Base-by-base conservation (phyloP, 2,888 invertebrate genomes). In the Phorcus lineatus region DNA sequence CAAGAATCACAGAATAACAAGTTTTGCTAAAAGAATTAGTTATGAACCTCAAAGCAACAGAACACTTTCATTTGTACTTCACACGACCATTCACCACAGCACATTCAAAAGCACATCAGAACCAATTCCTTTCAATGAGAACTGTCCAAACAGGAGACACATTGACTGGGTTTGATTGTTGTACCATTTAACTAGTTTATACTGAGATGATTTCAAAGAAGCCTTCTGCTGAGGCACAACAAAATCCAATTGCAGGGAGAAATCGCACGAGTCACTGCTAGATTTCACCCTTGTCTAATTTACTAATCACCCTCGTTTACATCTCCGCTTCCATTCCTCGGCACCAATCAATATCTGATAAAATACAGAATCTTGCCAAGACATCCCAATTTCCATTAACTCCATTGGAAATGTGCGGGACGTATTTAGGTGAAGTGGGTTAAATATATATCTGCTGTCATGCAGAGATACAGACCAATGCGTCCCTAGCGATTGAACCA, bases 371-470 rank as follows among this genome's bases (percentile, higher is more conserved):
- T 70, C n/a, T 40, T 70, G 31, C 36, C 36, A 57, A 57, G 57
- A 57, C 57, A 57, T 24, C 57, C 19, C 19, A n/a, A 36, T 36
- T 70, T 40, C 70, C 70, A 31, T 40, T 36, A 36, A 70, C 70
- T 40, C 70, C 70, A 19, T 70, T 3, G 11, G 36, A 40, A 28
- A 24, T 3, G n/a, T 17, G 70, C 19, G 17, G 70, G 70, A n/a
- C 28, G 36, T 40, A 70, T 70, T 70, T 70, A n/a, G 70, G n/a
- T 11, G 40, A 17, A 40, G 36, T 70, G 70, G 70, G 70, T 70
- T 70, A 70, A 70, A 70, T 36, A 70, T 70, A 70, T 70, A 70
- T 70, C 70, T 70, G 70, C 40, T 70, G 70, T 70, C 70, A 70
- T 70, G 19, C 70, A 40, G n/a, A 70, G 70, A 70, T 70, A 70